Conservation (phyloP, 1,140 invertebrate genomes). For the Heliothis subflexa region DNA sequence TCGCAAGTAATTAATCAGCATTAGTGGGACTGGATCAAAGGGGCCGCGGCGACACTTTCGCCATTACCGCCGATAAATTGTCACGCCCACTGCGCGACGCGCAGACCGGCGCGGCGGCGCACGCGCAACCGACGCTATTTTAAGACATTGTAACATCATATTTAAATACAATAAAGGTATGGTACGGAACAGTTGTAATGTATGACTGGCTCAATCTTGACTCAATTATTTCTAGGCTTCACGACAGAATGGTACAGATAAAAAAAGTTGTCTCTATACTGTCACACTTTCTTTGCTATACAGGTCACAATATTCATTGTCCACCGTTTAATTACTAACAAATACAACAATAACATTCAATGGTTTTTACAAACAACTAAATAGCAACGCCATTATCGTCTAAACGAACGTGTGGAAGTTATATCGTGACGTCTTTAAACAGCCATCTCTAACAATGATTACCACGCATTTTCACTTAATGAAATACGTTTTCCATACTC, state of each 20-base stretch:
- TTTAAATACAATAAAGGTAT: constrained; percentile 41
- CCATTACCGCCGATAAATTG: constrained; percentile 54
- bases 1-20: constrained; percentile 55
- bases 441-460: constrained; percentile 31
- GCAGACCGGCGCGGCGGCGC: constrained; percentile 32
- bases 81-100: constrained; percentile 50
- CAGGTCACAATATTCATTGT: not conserved
- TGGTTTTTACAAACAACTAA: not conserved
- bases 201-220: not conserved
- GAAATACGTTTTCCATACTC: constrained; percentile 68
- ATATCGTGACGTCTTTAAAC: constrained; percentile 18
- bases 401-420: constrained; percentile 2
- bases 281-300: too few relatives aligned
- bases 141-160: constrained; percentile 39
- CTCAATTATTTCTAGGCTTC: constrained; percentile 6
- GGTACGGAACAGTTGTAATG: constrained; percentile 17
- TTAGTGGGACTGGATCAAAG: constrained; percentile 54
- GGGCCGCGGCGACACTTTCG: constrained; percentile 58
- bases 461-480: constrained; percentile 59
- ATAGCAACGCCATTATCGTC: not conserved
- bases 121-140: constrained; percentile 30
- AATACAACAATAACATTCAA: not conserved
- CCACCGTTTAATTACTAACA: not conserved
- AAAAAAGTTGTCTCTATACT: too few relatives aligned
- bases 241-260: not conserved